A percentile compares a stretch with the other conserved stretches of the same genome.
Evolutionary conservation across 2,113 vertebrate species (phyloP).

Genomic region (Alethe diademata): DNA sequence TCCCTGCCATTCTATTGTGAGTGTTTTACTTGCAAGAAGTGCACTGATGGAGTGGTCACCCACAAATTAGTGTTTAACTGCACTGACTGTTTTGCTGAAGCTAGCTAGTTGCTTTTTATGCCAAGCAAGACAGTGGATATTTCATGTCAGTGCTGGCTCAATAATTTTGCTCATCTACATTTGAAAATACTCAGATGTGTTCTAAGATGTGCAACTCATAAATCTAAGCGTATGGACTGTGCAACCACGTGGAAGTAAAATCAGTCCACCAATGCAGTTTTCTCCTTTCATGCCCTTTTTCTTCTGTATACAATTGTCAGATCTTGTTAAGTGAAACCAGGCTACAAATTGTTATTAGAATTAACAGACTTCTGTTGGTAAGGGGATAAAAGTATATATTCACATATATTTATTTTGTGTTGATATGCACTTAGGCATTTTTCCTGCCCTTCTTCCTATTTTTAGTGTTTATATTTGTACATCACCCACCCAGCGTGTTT

Average conservation of each 20-base stretch:
- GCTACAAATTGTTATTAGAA: constrained; percentile 61
- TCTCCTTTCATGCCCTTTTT: neutral
- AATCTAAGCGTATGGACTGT: neutral
- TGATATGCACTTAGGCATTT: constrained; percentile 20
- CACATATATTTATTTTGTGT: neutral
- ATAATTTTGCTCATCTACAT: neutral
- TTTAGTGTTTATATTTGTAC: neutral
- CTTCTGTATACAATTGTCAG: constrained; percentile 29
- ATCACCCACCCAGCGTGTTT: neutral
- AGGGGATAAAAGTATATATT: neutral
- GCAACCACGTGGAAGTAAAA: constrained; percentile 26
- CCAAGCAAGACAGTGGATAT: neutral
- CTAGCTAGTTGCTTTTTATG: neutral
- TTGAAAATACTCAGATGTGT: constrained; percentile 17
- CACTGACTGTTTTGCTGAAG: neutral
- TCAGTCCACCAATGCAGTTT: constrained; percentile 11
- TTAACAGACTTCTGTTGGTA: constrained; percentile 44
- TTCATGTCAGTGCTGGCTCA: neutral
- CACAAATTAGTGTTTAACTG: constrained; percentile 6
- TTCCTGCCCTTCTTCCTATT: neutral
- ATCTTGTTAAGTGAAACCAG: constrained; percentile 29
- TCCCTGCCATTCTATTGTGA: neutral
- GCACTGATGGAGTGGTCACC: neutral
- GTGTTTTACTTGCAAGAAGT: neutral
- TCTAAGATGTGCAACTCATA: constrained; percentile 16